Evolutionary conservation across 2,888 invertebrate genomes (phyloP).

Genomic region (Lycaena phlaeas): DNA sequence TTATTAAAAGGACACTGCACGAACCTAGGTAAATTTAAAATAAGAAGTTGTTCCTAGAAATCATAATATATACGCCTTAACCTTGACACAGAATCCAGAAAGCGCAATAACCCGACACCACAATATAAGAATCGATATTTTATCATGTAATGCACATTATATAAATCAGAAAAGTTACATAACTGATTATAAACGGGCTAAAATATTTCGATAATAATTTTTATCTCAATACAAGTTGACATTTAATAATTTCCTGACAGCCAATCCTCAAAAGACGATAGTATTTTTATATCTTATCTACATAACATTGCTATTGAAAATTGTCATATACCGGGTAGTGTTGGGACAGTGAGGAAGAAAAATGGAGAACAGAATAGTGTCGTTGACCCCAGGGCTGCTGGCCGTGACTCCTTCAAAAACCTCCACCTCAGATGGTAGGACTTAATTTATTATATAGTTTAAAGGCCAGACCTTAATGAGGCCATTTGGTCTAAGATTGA

Average conservation of each 20-base stretch:
- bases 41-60: too few species aligned
- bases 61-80: too few species aligned
- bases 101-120: too few species aligned
- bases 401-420: conserved; percentile 34
- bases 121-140: background rate
- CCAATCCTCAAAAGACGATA: conserved; percentile 31
- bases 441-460: too few species aligned
- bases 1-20: too few species aligned
- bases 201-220: background rate
- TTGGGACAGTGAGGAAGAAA: conserved; percentile 14
- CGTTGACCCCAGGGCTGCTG: conserved; percentile 28
- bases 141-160: background rate
- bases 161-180: background rate
- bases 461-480: too few species aligned
- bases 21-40: too few species aligned
- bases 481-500: too few species aligned
- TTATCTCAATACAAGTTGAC: conserved; percentile 8
- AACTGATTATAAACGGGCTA: background rate
- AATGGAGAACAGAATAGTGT: conserved; percentile 42
- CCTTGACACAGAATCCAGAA: too few species aligned
- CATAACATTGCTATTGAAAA: conserved; percentile 33
- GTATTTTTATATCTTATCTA: conserved; percentile 44
- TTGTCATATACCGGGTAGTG: background rate
- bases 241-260: conserved; percentile 16
- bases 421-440: conserved; percentile 43